Evolutionary conservation across 2,113 vertebrate species (phyloP), one percentile per base, ranked within the genome.

Genomic region (Heterotis niloticus): DNA sequence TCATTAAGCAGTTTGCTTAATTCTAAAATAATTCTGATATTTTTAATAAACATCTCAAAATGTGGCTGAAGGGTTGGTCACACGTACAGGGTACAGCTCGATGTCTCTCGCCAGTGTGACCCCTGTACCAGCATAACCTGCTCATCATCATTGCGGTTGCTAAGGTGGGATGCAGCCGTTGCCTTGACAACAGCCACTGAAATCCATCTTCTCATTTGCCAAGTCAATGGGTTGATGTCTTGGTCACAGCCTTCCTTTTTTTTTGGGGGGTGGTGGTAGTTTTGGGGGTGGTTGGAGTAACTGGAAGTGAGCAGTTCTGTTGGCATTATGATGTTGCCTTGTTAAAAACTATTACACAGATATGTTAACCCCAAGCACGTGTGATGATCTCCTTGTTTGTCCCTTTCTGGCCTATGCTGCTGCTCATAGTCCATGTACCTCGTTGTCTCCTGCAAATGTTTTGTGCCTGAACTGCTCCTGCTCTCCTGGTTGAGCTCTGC

Each of bases 81-180:
- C 34, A 7, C 34, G 7, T 44, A 44, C 34, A 4, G 2, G 34
- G 34, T 2, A n/a, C n/a, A 44, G 34, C 34, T 44, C 7, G 34
- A 44, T 44, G 34, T 44, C 34, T 44, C 34, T 7, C 34, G 2
- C 34, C 34, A 44, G 34, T 44, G 3, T 44, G 34, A 44, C 34
- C 34, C 34, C 34, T 44, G 34, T 44, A 44, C 34, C 34, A 7
- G 34, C 34, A 44, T 24, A 74, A 74, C 54, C 52, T 74, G 52
- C 52, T 74, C 71, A 17, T 74, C 52, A 52, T 74, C 51, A 57
- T 17, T 23, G 52, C 26, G 52, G 71, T 74, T 74, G 71, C 71
- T 28, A 57, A 23, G 54, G 52, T 57, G 51, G 71, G 44, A 57
- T 74, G 52, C 54, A 74, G 72, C 54, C 28, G 71, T 73, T 73